phyloP scores from a whole-genome alignment of 92 coral and sea anemone species.

The Palythoa grandis region DNA sequence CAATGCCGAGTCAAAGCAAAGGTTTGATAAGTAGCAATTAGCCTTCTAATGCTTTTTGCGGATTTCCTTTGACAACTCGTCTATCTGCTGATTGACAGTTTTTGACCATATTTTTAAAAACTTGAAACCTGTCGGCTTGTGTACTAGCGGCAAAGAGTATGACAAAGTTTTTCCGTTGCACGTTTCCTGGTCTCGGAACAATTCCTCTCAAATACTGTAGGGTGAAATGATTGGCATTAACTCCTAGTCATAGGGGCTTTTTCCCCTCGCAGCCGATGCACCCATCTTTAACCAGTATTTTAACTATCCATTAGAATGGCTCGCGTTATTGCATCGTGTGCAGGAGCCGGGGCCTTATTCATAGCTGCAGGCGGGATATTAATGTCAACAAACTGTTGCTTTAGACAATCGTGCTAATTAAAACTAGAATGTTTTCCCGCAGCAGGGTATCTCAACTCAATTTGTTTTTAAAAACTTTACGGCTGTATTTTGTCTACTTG shows the following conservation, averaged over 20 bases:
- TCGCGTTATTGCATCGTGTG: background rate
- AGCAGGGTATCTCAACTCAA: conserved; percentile 26
- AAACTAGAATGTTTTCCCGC: conserved; percentile 50
- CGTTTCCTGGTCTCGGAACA: background rate
- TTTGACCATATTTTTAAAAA: conserved; percentile 9
- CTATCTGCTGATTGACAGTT: conserved; percentile 29
- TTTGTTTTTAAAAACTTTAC: conserved; percentile 5
- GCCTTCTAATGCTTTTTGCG: conserved; percentile 5
- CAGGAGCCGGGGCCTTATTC: background rate
- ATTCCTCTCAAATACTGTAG: background rate
- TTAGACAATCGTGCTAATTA: conserved; percentile 72
- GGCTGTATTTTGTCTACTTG: conserved; percentile 15
- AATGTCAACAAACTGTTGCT: conserved; percentile 74
- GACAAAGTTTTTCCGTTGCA: conserved; percentile 7
- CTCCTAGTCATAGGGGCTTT: background rate
- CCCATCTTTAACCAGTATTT: background rate
- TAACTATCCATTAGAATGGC: background rate
- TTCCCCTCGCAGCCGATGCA: background rate
- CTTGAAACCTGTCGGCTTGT: background rate
- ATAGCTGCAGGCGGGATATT: conserved; percentile 13
- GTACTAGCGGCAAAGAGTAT: background rate
- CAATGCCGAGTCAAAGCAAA: background rate
- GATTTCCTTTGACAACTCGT: conserved; percentile 22
- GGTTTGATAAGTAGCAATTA: conserved; percentile 2
- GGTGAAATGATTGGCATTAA: background rate